Conservation (phyloP, 2,113 vertebrate genomes). For the Ancistrus triradiatus region DNA sequence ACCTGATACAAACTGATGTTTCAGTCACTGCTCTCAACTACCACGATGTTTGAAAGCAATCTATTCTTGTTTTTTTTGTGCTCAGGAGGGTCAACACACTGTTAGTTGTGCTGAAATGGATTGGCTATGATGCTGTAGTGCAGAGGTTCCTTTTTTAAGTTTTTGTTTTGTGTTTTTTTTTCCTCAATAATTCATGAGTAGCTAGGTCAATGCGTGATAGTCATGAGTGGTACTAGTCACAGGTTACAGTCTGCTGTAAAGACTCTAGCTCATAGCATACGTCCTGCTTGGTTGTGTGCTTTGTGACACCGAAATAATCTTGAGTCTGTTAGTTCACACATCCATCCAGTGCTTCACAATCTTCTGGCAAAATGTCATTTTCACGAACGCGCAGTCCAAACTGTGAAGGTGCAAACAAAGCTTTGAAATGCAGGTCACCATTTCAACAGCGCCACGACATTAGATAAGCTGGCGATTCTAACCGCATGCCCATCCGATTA, state of each 20-base stretch:
- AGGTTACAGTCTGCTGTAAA: conserved; percentile 42
- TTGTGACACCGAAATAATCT: conserved; percentile 76
- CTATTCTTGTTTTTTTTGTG: conserved; percentile 54
- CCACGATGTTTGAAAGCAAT: conserved; percentile 14
- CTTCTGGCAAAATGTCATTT: too few species aligned
- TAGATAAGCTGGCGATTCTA: conserved; percentile 1
- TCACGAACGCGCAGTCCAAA: background rate
- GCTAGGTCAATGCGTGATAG: conserved; percentile 5
- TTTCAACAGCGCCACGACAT: conserved; percentile 40
- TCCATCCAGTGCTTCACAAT: conserved; percentile 29
- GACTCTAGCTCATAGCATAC: conserved; percentile 64
- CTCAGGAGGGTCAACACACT: conserved; percentile 86
- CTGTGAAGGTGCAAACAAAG: too few species aligned
- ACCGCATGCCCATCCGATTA: conserved; percentile 15
- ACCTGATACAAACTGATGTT: background rate
- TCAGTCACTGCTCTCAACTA: conserved; percentile 17
- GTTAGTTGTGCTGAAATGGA: conserved; percentile 67
- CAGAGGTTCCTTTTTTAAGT: too few species aligned
- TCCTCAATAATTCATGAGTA: conserved; percentile 30
- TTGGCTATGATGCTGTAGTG: conserved; percentile 82
- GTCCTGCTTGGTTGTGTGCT: conserved; percentile 79
- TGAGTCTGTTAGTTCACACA: conserved; percentile 20
- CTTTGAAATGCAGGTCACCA: conserved; percentile 46
- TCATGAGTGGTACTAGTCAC: conserved; percentile 40
- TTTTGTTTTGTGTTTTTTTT: too few species aligned